Base-by-base conservation (phyloP, 2,888 invertebrate genomes). In the Salticus scenicus region DNA sequence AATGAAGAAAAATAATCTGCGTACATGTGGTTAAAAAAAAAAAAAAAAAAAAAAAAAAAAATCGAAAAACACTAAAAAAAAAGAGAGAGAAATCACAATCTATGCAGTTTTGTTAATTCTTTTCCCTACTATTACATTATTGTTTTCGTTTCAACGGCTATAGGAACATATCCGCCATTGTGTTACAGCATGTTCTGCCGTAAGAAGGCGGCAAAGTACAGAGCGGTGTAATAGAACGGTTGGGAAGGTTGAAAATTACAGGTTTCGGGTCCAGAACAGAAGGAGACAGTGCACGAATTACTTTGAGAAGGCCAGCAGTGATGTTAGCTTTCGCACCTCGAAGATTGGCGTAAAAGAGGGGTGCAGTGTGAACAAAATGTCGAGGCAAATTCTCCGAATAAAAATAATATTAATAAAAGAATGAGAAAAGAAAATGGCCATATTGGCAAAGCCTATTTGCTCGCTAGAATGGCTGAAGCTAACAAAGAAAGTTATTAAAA, bases 221-320 rank as follows among this genome's bases (percentile, higher is more conserved):
- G 73, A 80, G 80, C 20, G 28, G 20, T 30, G 17, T 79, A 80
- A 80, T 80, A 80, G 74, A 80, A 80, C 67, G 80, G 51, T 67
- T 28, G 41, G 37, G 69, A 66, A 77, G 47, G 74, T 57, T 41
- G n/a, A 30, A 74, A 74, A 80, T 80, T 80, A 80, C 51, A 80
- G 80, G 80, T 73, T 80, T 69, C 51, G 80, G 51, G 66, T 57
- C 27, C 64, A 69, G 74, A 51, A 74, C 73, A 73, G 73, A 63
- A 82, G 75, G 70, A 64, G 81, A 20, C 64, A 63, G 51, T 67
- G 75, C 64, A 82, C 64, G 75, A 70, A 57, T 71, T 78, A 63
- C 74, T 69, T 75, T 75, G 63, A 66, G 57, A 64, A 37, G 63
- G 41, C 31, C 41, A 31, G 24, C 42, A 70, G 41, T 63, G 63